phyloP scores from a whole-genome alignment of 2,113 vertebrate genomes.

The Psittacara wagleri region DNA sequence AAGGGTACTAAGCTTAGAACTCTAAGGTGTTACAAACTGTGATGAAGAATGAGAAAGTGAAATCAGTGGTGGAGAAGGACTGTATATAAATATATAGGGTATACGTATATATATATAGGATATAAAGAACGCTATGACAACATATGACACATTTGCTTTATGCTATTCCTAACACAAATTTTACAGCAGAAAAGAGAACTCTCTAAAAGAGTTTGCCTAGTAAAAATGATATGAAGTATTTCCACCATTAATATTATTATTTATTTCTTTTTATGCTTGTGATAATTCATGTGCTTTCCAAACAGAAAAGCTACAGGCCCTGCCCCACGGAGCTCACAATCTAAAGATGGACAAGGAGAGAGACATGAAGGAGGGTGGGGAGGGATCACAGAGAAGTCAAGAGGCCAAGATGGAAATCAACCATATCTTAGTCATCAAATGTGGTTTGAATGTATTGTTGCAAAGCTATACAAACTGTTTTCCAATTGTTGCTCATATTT shows the following conservation, averaged over 20 bases:
- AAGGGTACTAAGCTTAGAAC: not conserved
- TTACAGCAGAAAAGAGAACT: not conserved
- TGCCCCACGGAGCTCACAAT: constrained; percentile 55
- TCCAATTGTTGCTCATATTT: not conserved
- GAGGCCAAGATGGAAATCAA: constrained; percentile 1
- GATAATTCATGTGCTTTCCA: constrained; percentile 41
- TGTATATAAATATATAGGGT: no score
- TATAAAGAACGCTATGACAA: not conserved
- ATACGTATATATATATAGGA: not conserved
- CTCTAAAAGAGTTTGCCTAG: not conserved
- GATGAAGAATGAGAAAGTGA: not conserved
- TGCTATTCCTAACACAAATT: not conserved
- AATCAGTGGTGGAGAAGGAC: not conserved
- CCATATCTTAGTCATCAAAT: not conserved
- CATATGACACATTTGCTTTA: not conserved
- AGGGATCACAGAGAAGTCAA: not conserved
- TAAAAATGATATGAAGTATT: constrained; percentile 55
- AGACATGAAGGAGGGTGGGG: not conserved
- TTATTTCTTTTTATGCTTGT: constrained; percentile 48
- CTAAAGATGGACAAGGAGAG: constrained; percentile 23
- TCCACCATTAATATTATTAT: constrained; percentile 39
- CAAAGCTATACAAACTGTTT: constrained; percentile 3
- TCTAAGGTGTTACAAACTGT: not conserved
- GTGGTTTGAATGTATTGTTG: not conserved
- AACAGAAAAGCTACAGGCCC: constrained; percentile 41